Evolutionary conservation across 2,113 vertebrate species (phyloP).

Genomic region (Columba livia): DNA sequence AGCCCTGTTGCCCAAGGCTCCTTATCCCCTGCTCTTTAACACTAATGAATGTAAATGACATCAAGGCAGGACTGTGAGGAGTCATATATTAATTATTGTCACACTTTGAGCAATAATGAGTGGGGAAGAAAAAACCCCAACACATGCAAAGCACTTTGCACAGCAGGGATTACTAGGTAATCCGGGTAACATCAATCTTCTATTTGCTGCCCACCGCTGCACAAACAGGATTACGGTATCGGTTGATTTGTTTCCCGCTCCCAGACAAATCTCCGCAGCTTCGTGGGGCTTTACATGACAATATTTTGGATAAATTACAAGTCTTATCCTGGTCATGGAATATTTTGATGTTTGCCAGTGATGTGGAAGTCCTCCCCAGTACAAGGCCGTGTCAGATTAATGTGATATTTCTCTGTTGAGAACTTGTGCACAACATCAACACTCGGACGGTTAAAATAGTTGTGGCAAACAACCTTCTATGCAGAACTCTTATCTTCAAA

Average conservation of each 20-base stretch:
- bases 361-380: not conserved
- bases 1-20: constrained; percentile 34
- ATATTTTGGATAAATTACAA: not conserved
- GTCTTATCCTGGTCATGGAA: not conserved
- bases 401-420: not conserved
- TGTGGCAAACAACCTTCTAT: not conserved
- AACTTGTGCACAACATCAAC: not conserved
- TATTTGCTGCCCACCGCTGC: not conserved
- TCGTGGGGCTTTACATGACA: not conserved
- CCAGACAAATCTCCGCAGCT: constrained; percentile 9
- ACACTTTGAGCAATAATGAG: not conserved
- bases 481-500: not conserved
- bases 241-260: not conserved
- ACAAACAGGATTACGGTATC: not conserved
- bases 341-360: not conserved
- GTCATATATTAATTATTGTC: constrained; percentile 49
- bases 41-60: constrained; percentile 68
- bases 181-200: not conserved
- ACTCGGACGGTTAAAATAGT: not conserved
- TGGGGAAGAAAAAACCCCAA: not conserved
- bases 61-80: constrained; percentile 42
- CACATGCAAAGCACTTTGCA: constrained; percentile 8
- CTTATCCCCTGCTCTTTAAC: constrained; percentile 15
- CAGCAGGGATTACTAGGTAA: constrained; percentile 18
- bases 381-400: not conserved